Conservation (phyloP, 2,888 invertebrate genomes). For the Syrista parreyssii region DNA sequence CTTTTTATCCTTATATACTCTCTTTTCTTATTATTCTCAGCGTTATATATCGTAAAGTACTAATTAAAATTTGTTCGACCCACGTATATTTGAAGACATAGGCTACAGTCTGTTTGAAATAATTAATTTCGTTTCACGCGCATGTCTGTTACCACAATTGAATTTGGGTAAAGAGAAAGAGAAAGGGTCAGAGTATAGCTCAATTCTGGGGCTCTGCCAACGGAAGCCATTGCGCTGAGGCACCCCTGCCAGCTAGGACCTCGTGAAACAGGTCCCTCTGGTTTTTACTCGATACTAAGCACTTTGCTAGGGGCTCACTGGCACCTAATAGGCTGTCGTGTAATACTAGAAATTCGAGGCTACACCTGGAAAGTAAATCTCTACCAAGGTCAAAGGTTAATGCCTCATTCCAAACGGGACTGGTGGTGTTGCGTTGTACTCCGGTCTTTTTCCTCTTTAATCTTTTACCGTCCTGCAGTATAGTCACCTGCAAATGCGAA, state of each 20-base stretch:
- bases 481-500: slow-evolving; percentile 47
- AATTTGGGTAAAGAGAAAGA: not conserved
- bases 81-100: not conserved
- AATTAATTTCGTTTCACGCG: not conserved
- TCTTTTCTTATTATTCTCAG: not conserved
- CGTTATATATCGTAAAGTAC: too few species aligned
- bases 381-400: slow-evolving; percentile 67
- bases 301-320: slow-evolving; percentile 70
- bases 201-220: slow-evolving; percentile 64
- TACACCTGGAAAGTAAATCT: slow-evolving; percentile 70
- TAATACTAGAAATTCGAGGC: slow-evolving; percentile 72
- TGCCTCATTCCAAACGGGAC: slow-evolving; percentile 70
- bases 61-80: not conserved
- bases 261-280: slow-evolving; percentile 70
- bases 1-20: not conserved
- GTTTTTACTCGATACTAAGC: slow-evolving; percentile 64
- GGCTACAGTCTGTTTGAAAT: not conserved
- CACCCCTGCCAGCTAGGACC: slow-evolving; percentile 70
- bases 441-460: slow-evolving; percentile 69
- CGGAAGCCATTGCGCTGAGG: slow-evolving; percentile 72
- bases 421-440: slow-evolving; percentile 67
- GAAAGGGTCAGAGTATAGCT: not conserved
- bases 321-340: slow-evolving; percentile 73
- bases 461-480: slow-evolving; percentile 65
- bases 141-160: not conserved